phyloP scores from a whole-genome alignment of 2,797 vertebrate genomes.

The Characodon lateralis region DNA sequence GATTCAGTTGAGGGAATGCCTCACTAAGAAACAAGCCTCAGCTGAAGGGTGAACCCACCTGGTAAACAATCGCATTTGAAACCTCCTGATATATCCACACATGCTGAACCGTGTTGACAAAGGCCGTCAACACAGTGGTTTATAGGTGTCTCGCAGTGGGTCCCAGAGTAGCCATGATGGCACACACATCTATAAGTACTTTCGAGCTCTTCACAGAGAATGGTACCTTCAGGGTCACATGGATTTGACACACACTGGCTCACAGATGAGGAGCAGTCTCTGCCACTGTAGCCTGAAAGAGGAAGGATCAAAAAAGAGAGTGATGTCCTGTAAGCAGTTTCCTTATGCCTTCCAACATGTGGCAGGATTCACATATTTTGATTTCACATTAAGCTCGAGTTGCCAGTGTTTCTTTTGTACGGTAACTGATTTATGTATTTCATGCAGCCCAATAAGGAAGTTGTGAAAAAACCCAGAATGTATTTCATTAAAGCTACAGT shows the following conservation, averaged over 20 bases:
- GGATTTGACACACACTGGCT: slow-evolving; percentile 76
- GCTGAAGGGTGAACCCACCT: slow-evolving; percentile 54
- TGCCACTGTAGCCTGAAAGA: slow-evolving; percentile 72
- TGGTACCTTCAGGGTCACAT: slow-evolving; percentile 70
- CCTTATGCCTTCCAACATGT: slow-evolving; percentile 34
- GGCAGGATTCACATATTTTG: slow-evolving; percentile 46
- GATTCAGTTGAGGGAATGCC: slow-evolving; percentile 35
- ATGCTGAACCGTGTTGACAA: slow-evolving; percentile 79
- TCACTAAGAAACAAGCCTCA: slow-evolving; percentile 29
- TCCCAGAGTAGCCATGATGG: slow-evolving; percentile 71
- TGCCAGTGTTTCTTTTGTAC: slow-evolving; percentile 37
- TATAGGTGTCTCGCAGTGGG: slow-evolving; percentile 72
- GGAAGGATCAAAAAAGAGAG: slow-evolving; percentile 71
- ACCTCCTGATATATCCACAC: slow-evolving; percentile 69
- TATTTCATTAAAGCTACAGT: slow-evolving; percentile 25
- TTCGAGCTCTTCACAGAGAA: slow-evolving; percentile 73
- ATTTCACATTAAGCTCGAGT: slow-evolving; percentile 54
- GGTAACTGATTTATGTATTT: slow-evolving; percentile 51
- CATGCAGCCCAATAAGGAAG: slow-evolving; percentile 27
- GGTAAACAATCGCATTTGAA: slow-evolving; percentile 77
- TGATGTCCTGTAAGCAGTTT: slow-evolving; percentile 59
- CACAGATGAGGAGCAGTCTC: slow-evolving; percentile 71
- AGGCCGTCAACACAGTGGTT: slow-evolving; percentile 75
- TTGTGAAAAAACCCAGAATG: slow-evolving; percentile 23
- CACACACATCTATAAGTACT: slow-evolving; percentile 78